phyloP scores from a whole-genome alignment of 2,113 vertebrate genomes.

The Thamnophis sirtalis region DNA sequence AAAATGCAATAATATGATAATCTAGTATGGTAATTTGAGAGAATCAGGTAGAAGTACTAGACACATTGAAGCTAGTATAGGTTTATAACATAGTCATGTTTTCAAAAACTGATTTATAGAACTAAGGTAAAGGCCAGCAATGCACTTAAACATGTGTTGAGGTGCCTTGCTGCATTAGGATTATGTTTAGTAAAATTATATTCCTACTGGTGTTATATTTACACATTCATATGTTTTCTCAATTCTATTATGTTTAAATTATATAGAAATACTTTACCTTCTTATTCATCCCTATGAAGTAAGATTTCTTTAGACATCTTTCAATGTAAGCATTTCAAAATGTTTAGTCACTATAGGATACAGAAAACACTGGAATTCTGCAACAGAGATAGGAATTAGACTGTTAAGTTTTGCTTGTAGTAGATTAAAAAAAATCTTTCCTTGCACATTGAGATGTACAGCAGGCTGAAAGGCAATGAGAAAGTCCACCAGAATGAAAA shows the following conservation, averaged over 20 bases:
- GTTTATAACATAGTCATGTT: conserved; percentile 76
- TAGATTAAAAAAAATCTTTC: conserved; percentile 1
- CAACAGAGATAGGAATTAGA: conserved; percentile 31
- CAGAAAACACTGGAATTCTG: conserved; percentile 43
- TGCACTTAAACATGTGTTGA: conserved; percentile 36
- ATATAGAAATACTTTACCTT: conserved; percentile 56
- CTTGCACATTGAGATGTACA: conserved; percentile 38
- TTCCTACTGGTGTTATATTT: conserved; percentile 52
- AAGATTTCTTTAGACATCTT: conserved; percentile 46
- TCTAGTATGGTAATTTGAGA: conserved; percentile 82
- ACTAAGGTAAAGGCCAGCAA: conserved; percentile 29
- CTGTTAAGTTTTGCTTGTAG: conserved; percentile 39
- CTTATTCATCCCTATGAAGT: conserved; percentile 50
- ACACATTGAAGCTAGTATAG: conserved; percentile 80
- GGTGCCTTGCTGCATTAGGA: conserved; percentile 57
- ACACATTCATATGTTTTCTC: conserved; percentile 54
- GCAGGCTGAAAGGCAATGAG: conserved; percentile 28
- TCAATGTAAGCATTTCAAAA: conserved; percentile 55
- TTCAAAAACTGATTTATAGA: conserved; percentile 64
- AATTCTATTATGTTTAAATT: conserved; percentile 61
- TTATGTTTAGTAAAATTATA: conserved; percentile 62
- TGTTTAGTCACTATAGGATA: conserved; percentile 43
- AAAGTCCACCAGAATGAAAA: conserved; percentile 7
- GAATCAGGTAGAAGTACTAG: conserved; percentile 81
- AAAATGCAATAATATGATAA: conserved; percentile 85